Base-by-base conservation (phyloP, 2,888 invertebrate genomes). In the Eilema sororculum region DNA sequence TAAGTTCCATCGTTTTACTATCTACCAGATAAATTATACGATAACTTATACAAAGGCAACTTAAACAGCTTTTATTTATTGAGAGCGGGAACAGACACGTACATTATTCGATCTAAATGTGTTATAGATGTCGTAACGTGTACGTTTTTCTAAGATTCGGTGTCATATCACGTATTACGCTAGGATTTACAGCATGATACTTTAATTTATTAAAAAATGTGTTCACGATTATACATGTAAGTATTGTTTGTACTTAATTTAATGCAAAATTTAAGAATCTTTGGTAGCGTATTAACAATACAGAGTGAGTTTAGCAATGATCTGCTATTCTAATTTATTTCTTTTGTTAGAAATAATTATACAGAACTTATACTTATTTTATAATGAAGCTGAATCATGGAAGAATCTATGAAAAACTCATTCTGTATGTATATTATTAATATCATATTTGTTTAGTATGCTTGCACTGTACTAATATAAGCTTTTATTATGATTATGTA, bases 121-220 rank as follows among this genome's bases (percentile, higher is more conserved):
- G 46, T 61, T 60, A 28, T 64, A 30, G 66, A 80, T 72, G 78
- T 80, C 72, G 76, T 80, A 69, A 76, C 52, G 33, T 73, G 73
- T 71, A 64, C 74, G 78, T 68, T 65, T 80, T 78, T 13, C 70
- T 73, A 71, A 74, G 71, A 71, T 78, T 72, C 72, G 71, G 73
- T 78, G 80, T 80, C 79, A 77, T 78, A 74, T 78, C 79, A 77
- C 81, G 67, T 68, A 71, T 78, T 80, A 69, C 63, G 66, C 71
- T 75, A 78, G 75, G 68, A 64, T 69, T 74, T 67, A 71, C 65
- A 33, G 63, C 69, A 65, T 66, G 62, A 58, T 70, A 30, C 69
- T 67, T 72, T 77, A 61, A 73, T 68, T 67, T 68, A 69, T 79
- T 79, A 75, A 73, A 69, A 69, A 71, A 77, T 80, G 80, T 80